Conservation (phyloP, 2,888 invertebrate species). For the Drosophila fulvimacula region DNA sequence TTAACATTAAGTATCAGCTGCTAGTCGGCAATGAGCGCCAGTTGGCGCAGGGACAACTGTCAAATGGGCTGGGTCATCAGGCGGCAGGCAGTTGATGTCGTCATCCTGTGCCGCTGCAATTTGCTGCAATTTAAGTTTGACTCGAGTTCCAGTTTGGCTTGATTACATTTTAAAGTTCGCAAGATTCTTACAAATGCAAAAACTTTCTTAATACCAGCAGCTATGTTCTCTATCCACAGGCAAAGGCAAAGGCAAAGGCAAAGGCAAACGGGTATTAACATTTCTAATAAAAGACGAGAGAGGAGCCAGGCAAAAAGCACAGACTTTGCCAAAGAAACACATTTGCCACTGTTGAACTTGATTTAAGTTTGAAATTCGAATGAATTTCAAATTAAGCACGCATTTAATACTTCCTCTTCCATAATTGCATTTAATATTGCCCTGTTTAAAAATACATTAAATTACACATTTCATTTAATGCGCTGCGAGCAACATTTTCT, state of each 20-base stretch:
- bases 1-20: slow-evolving; percentile 52
- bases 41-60: background rate
- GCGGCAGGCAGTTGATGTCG: background rate
- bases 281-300: slow-evolving; percentile 50
- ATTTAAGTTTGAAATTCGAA: background rate
- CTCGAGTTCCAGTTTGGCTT: slow-evolving; percentile 44
- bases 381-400: background rate
- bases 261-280: slow-evolving; percentile 55
- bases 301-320: background rate
- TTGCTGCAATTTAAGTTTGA: slow-evolving; percentile 72
- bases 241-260: slow-evolving; percentile 29
- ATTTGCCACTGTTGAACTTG: background rate
- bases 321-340: slow-evolving; percentile 3
- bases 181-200: slow-evolving; percentile 59
- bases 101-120: slow-evolving; percentile 19
- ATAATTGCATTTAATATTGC: slow-evolving; percentile 19
- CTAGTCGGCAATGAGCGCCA: slow-evolving; percentile 41
- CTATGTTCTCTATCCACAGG: slow-evolving; percentile 33
- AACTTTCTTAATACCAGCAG: slow-evolving; percentile 65
- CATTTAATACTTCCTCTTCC: background rate
- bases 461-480: slow-evolving; percentile 5
- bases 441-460: slow-evolving; percentile 3
- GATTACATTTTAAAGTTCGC: slow-evolving; percentile 73
- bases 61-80: slow-evolving; percentile 24
- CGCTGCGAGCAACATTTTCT: background rate